These are phyloP conservation scores for Bombus ignitus DNA, from an alignment of 1,140 invertebrate genomes.

Conservation along the genomic window DNA sequence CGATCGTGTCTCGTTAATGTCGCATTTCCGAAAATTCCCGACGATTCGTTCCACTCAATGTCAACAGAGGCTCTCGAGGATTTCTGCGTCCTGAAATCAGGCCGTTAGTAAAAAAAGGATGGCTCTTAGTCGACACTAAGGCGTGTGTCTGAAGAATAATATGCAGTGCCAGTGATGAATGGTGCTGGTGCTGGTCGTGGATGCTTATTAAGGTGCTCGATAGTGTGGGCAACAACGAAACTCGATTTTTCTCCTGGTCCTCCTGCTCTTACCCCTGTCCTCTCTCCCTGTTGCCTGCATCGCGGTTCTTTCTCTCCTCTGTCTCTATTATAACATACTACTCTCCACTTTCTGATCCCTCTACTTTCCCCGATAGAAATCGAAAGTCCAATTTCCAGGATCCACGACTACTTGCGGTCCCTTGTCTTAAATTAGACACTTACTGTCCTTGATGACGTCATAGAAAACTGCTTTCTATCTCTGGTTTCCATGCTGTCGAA, in stretches of 20 bases:
- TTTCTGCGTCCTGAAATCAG: constrained; percentile 67
- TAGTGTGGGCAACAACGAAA: constrained; percentile 33
- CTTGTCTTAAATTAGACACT: not conserved
- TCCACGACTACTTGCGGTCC: not conserved
- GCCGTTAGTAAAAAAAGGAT: constrained; percentile 54
- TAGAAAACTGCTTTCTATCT: not conserved
- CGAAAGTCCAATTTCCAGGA: too few species aligned
- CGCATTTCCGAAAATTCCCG: too few species aligned
- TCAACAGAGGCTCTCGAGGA: not conserved
- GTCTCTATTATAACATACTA: not conserved
- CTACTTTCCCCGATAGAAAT: too few species aligned
- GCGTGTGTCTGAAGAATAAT: constrained; percentile 36
- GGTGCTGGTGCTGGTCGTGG: constrained; percentile 58
- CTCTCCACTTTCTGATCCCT: not conserved
- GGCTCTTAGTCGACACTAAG: not conserved
- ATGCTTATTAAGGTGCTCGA: constrained; percentile 40
- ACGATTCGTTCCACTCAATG: not conserved
- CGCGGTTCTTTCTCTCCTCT: not conserved
- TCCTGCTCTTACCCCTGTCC: constrained; percentile 38
- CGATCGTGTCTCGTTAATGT: not conserved
- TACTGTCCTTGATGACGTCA: not conserved
- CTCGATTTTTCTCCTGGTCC: constrained; percentile 51
- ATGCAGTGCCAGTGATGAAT: constrained; percentile 47
- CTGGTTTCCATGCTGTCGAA: not conserved
- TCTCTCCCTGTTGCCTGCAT: not conserved